Conservation (phyloP, 2,113 vertebrate species). For the Chlamydotis undulata region DNA sequence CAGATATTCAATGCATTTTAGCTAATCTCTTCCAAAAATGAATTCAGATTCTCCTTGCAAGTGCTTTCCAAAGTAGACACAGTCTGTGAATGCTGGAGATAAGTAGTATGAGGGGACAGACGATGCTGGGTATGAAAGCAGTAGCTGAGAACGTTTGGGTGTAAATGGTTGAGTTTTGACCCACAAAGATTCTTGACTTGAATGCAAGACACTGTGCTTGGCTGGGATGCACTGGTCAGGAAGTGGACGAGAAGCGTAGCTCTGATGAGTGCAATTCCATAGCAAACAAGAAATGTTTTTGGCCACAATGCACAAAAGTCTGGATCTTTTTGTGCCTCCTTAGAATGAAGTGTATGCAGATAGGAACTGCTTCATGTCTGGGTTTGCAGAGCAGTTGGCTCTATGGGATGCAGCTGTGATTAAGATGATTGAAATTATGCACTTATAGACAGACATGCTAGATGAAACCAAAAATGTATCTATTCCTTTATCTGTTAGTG, state of each 20-base stretch:
- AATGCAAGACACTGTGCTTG: background rate
- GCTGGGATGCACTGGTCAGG: background rate
- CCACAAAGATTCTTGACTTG: background rate
- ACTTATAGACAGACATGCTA: background rate
- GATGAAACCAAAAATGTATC: background rate
- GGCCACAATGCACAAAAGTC: background rate
- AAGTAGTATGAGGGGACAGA: background rate
- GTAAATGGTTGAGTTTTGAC: background rate
- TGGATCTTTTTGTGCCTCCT: background rate
- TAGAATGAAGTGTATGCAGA: background rate
- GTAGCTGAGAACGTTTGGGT: background rate
- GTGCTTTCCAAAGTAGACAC: background rate
- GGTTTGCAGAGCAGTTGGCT: background rate
- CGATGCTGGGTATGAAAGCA: background rate
- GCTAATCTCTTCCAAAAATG: background rate
- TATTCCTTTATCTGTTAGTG: background rate
- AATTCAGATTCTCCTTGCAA: background rate
- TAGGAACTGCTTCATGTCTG: background rate
- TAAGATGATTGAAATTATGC: background rate
- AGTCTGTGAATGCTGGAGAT: background rate
- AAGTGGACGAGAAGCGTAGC: background rate
- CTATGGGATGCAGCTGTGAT: background rate
- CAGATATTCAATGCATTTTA: slow-evolving; percentile 22
- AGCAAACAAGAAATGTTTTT: background rate
- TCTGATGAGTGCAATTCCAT: background rate